Conservation (phyloP, 2,888 invertebrate species). For the Falcaria lacertinaria region DNA sequence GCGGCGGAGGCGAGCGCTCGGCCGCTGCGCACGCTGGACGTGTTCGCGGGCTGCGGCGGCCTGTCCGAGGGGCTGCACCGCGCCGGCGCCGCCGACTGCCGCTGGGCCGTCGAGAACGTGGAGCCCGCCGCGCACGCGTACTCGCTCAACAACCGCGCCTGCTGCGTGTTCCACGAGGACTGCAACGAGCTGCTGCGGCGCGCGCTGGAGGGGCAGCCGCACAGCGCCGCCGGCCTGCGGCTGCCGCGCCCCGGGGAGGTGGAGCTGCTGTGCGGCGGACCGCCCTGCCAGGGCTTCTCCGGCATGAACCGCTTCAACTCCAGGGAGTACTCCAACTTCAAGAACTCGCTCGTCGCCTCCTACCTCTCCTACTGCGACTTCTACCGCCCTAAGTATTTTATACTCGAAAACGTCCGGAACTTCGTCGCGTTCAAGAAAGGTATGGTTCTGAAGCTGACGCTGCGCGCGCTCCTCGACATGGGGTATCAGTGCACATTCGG, state of each 20-base stretch:
- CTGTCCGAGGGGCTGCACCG: constrained; percentile 86
- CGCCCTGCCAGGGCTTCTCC: constrained; percentile 94
- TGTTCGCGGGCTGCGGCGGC: constrained; percentile 93
- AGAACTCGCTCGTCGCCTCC: constrained; percentile 90
- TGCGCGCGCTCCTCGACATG: constrained; percentile 88
- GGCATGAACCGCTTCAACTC: constrained; percentile 94
- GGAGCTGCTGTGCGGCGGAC: constrained; percentile 91
- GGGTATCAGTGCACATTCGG: constrained; percentile 94
- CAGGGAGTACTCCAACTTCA: constrained; percentile 90
- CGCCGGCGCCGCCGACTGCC: constrained; percentile 83
- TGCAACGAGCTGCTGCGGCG: constrained; percentile 86
- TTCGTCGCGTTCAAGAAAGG: constrained; percentile 90
- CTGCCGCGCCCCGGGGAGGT: constrained; percentile 89
- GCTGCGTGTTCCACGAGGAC: constrained; percentile 89
- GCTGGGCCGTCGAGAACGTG: constrained; percentile 91
- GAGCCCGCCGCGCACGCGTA: constrained; percentile 89
- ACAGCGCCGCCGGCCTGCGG: constrained; percentile 69
- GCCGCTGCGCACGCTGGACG: constrained; percentile 85
- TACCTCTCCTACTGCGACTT: constrained; percentile 92
- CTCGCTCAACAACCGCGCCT: constrained; percentile 85
- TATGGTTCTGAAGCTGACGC: constrained; percentile 89
- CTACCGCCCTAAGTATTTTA: constrained; percentile 89
- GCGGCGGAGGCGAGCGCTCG: constrained; percentile 38
- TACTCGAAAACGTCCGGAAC: constrained; percentile 92
- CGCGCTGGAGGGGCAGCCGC: constrained; percentile 53